phyloP scores from a whole-genome alignment of 2,113 vertebrate species.

The Eulemur macaco region DNA sequence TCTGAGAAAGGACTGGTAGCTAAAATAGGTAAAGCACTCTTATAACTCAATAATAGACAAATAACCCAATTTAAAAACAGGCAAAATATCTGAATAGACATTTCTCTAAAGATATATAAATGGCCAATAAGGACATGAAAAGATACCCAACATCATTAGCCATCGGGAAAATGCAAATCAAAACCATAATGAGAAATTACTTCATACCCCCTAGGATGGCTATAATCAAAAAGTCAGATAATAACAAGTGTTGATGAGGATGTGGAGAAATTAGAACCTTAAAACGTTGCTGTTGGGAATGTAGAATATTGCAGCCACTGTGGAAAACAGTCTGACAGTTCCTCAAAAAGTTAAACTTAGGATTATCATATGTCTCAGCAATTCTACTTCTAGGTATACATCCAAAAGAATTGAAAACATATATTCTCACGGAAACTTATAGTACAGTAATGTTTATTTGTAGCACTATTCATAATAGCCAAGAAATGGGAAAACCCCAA shows the following conservation, averaged over 20 bases:
- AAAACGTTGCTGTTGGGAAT: neutral
- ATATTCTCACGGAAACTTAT: neutral
- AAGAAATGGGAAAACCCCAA: neutral
- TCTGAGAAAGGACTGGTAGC: neutral
- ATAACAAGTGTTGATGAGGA: neutral
- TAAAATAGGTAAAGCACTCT: neutral
- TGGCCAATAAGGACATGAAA: neutral
- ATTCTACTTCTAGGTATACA: neutral
- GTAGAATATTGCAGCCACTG: neutral
- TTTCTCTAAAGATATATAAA: constrained; percentile 36
- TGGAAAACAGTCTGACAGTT: neutral
- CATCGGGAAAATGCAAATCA: neutral
- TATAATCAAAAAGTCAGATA: constrained; percentile 23
- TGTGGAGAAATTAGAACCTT: neutral
- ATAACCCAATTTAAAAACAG: neutral
- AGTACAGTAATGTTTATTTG: constrained; percentile 1
- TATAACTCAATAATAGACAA: neutral
- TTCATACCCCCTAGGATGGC: neutral
- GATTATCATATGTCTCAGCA: neutral
- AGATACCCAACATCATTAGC: neutral
- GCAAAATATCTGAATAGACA: neutral
- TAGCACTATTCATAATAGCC: neutral
- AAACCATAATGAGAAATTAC: constrained; percentile 6
- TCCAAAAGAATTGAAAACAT: neutral
- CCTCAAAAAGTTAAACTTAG: constrained; percentile 15